These are phyloP conservation scores for Pyrochroa serraticornis DNA, from an alignment of 2,888 invertebrate species.

Conservation along the genomic window DNA sequence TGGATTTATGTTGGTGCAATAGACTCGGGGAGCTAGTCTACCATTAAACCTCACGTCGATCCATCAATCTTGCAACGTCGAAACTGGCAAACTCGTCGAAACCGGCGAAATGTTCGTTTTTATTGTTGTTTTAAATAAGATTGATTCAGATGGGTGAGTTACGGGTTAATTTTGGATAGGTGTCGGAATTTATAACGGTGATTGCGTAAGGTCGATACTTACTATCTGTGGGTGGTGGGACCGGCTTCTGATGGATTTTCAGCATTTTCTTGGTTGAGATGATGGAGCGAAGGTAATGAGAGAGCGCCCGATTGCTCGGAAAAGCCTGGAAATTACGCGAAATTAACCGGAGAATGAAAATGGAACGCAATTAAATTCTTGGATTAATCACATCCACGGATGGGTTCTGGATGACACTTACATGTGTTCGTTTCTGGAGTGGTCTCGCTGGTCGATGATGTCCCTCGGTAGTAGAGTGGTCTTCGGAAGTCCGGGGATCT, in stretches of 20 bases:
- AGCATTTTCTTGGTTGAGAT: constrained; percentile 46
- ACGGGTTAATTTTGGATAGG: constrained; percentile 7
- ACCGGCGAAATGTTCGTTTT: too few species aligned
- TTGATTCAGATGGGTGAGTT: background rate
- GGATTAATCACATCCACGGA: background rate
- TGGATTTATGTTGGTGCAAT: constrained; percentile 5
- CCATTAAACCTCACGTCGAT: background rate
- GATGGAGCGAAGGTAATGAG: constrained; percentile 49
- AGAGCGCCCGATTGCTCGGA: constrained; percentile 44
- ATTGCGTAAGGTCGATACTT: constrained; percentile 32
- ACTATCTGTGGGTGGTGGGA: constrained; percentile 41
- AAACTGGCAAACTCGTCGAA: too few species aligned
- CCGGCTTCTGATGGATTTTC: constrained; percentile 38
- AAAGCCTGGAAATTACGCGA: constrained; percentile 36
- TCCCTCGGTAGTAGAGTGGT: constrained; percentile 35
- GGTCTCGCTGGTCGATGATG: constrained; percentile 34
- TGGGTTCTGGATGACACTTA: constrained; percentile 12
- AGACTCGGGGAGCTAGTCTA: background rate
- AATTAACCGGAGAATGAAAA: constrained; percentile 2
- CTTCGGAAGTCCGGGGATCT: constrained; percentile 42
- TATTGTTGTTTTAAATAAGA: too few species aligned
- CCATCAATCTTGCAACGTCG: too few species aligned
- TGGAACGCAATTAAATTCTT: background rate
- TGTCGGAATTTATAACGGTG: constrained; percentile 7
- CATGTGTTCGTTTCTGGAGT: constrained; percentile 25